A percentile compares a stretch with the other conserved stretches of the same genome.
phyloP scores from a whole-genome alignment of 2,113 vertebrate genomes.

The Hiodon alosoides region DNA sequence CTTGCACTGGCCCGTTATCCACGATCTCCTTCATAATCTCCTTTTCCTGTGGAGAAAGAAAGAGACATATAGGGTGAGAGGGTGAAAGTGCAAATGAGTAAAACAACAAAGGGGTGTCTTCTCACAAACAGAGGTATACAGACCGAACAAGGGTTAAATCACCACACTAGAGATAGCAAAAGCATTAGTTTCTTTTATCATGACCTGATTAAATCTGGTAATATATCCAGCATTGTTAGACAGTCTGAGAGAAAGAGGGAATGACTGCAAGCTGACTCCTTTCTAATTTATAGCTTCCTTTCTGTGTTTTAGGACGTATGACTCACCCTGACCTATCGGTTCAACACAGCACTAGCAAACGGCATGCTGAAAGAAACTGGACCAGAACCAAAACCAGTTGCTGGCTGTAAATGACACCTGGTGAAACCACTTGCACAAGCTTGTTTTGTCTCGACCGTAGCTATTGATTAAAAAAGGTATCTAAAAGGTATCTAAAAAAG shows the following conservation, averaged over 20 bases:
- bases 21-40: constrained; percentile 97
- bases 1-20: constrained; percentile 96
- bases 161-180: not conserved
- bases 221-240: not conserved
- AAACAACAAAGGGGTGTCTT: constrained; percentile 27
- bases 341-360: no score
- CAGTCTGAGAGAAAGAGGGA: not conserved
- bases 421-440: no score
- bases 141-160: not conserved
- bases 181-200: not conserved
- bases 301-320: no score
- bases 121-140: not conserved
- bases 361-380: no score
- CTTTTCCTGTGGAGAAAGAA: constrained; percentile 70
- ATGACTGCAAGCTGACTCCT: not conserved
- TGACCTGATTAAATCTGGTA: not conserved
- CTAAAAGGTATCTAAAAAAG: no score
- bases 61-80: constrained; percentile 32
- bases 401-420: no score
- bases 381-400: no score
- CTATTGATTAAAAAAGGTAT: no score
- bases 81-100: constrained; percentile 33
- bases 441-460: no score
- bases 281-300: no score
- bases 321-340: no score